Conservation (phyloP, 2,113 vertebrate genomes). For the Colossoma macropomum region DNA sequence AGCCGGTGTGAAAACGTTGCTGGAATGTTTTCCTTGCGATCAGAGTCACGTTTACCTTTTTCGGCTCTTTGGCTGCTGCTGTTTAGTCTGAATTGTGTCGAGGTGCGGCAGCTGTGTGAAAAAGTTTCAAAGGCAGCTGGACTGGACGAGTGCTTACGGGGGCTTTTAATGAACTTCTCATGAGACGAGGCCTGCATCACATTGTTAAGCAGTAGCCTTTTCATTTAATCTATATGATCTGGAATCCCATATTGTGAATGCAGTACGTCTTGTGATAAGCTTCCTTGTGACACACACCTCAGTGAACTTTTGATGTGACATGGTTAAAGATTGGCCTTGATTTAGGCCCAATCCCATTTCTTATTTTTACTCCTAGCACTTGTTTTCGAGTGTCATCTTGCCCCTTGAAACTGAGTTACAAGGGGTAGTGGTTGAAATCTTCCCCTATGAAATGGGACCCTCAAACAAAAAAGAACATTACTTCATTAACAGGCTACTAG, state of each 20-base stretch:
- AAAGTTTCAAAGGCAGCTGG: background rate
- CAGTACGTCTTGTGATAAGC: background rate
- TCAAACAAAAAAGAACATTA: no score
- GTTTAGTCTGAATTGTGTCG: background rate
- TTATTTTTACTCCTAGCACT: no score
- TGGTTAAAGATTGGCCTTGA: background rate
- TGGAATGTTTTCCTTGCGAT: background rate
- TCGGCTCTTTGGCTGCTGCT: background rate
- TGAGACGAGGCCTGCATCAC: background rate
- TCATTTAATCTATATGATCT: background rate
- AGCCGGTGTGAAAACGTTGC: background rate
- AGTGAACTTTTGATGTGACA: background rate
- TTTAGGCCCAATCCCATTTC: no score
- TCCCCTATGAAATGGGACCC: no score
- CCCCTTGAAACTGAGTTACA: no score
- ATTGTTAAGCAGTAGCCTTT: background rate
- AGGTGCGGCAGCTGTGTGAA: slow-evolving; percentile 14
- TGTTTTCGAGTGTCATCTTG: no score
- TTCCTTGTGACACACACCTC: background rate
- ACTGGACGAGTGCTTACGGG: background rate
- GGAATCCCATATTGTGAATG: background rate
- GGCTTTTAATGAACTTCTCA: slow-evolving; percentile 15
- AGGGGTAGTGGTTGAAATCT: no score
- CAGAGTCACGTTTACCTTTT: background rate
- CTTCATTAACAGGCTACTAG: no score